These are phyloP conservation scores for Geotrypetes seraphini DNA, from an alignment of 2,797 vertebrate species.

Conservation along the genomic window DNA sequence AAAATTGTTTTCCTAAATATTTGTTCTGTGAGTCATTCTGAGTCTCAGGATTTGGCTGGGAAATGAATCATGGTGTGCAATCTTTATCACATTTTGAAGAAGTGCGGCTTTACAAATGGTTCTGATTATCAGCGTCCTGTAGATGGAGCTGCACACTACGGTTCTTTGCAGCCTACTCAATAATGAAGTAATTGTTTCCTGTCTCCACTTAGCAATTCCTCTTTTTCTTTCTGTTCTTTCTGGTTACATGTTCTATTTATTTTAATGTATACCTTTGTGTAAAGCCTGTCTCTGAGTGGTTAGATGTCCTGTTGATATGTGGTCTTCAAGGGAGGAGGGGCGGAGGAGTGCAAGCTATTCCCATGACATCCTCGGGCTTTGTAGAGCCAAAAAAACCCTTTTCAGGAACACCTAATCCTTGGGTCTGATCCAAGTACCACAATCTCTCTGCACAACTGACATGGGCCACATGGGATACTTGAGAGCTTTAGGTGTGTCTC, in stretches of 20 bases:
- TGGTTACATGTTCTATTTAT: constrained; percentile 65
- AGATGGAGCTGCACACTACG: constrained; percentile 87
- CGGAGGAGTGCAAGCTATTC: constrained; percentile 53
- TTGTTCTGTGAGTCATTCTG: no score
- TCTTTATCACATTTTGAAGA: not conserved
- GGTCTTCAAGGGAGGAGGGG: constrained; percentile 47
- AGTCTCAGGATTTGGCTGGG: no score
- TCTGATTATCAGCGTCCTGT: constrained; percentile 54
- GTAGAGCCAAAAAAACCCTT: constrained; percentile 62
- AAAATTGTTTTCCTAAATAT: no score
- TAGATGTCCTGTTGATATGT: constrained; percentile 59
- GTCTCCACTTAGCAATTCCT: constrained; percentile 40
- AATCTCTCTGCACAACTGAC: constrained; percentile 64
- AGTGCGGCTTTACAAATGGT: constrained; percentile 25
- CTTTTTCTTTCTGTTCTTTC: constrained; percentile 44
- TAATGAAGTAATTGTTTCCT: constrained; percentile 73
- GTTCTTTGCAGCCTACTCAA: constrained; percentile 49
- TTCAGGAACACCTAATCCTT: constrained; percentile 87
- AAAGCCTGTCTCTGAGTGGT: constrained; percentile 57
- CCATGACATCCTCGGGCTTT: constrained; percentile 60
- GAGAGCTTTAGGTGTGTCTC: constrained; percentile 81
- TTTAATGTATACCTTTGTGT: constrained; percentile 68
- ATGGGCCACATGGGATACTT: constrained; percentile 70
- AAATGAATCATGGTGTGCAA: no score
- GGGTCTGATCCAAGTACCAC: constrained; percentile 71